A percentile compares a stretch with the other conserved stretches of the same genome.
Conservation (phyloP, 2,797 vertebrate genomes). For the Falco cherrug region DNA sequence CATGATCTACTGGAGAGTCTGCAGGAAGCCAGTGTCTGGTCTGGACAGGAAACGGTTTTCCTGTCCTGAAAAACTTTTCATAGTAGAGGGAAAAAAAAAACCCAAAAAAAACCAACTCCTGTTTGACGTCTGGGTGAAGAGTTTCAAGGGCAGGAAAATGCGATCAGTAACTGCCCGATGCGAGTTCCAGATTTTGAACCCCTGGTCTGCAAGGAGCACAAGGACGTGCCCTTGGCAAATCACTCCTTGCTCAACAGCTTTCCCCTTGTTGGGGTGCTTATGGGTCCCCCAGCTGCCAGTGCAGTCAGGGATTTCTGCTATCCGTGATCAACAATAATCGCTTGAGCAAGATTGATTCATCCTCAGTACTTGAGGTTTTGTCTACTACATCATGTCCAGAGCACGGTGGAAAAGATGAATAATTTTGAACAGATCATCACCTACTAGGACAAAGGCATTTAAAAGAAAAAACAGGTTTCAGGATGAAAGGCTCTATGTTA, state of each 20-base stretch:
- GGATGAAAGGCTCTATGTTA: not conserved
- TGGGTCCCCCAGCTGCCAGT: not conserved
- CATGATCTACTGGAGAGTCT: conserved; percentile 32
- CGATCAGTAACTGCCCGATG: rapidly evolving
- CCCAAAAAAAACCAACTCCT: not conserved
- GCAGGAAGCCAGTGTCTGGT: conserved; percentile 64
- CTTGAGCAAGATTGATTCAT: not conserved
- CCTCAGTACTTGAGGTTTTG: not conserved
- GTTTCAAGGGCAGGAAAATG: conserved; percentile 4
- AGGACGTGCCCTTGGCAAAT: not conserved
- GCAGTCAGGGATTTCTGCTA: not conserved
- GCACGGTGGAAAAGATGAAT: not conserved
- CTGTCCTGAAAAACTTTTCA: conserved; percentile 60
- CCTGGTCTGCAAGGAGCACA: not conserved
- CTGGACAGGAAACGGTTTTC: conserved; percentile 64
- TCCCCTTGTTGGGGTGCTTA: not conserved
- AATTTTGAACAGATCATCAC: not conserved
- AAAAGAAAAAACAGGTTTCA: not conserved
- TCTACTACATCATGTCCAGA: not conserved
- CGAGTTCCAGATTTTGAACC: not conserved
- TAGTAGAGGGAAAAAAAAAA: not conserved
- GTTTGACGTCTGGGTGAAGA: conserved; percentile 13
- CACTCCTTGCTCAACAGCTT: not conserved
- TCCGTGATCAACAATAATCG: rapidly evolving
- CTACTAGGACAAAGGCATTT: not conserved